Conservation (phyloP, 2,888 invertebrate genomes). For the Ischnus inquisitorius region DNA sequence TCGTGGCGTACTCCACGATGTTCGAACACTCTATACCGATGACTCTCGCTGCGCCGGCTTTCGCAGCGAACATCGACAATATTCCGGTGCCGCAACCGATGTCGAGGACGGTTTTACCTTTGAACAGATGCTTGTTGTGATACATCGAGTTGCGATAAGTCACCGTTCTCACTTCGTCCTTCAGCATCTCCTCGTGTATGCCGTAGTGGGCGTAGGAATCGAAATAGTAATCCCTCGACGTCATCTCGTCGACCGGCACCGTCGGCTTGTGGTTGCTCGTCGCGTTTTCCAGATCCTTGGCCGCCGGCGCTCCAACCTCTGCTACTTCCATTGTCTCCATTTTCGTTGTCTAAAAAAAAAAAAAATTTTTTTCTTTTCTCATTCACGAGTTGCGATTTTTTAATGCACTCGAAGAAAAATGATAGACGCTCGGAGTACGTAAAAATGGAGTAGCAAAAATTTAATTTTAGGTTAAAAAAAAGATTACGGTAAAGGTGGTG, state of each 20-base stretch:
- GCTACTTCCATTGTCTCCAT: constrained; percentile 87
- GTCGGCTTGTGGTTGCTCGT: constrained; percentile 82
- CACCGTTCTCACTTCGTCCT: constrained; percentile 99
- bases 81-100: constrained; percentile 99
- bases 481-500: too few species aligned
- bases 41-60: constrained; percentile 98
- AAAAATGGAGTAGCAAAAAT: too few species aligned
- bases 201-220: constrained; percentile 99
- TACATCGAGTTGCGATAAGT: constrained; percentile 99
- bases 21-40: constrained; percentile 99
- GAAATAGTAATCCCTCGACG: constrained; percentile 99
- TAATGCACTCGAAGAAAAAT: too few species aligned
- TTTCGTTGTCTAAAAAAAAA: constrained; percentile 80
- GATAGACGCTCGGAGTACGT: too few species aligned
- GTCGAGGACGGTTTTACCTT: constrained; percentile 96
- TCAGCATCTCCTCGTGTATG: constrained; percentile 99
- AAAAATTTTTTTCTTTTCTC: constrained; percentile 13
- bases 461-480: too few species aligned
- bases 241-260: constrained; percentile 97
- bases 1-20: constrained; percentile 98
- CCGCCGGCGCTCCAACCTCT: constrained; percentile 79
- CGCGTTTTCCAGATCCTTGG: constrained; percentile 69
- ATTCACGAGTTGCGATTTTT: too few species aligned
- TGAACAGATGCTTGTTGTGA: constrained; percentile 99
- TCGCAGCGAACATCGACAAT: constrained; percentile 99